Base-by-base conservation (phyloP, 2,797 vertebrate genomes). In the Chiloscyllium punctatum region DNA sequence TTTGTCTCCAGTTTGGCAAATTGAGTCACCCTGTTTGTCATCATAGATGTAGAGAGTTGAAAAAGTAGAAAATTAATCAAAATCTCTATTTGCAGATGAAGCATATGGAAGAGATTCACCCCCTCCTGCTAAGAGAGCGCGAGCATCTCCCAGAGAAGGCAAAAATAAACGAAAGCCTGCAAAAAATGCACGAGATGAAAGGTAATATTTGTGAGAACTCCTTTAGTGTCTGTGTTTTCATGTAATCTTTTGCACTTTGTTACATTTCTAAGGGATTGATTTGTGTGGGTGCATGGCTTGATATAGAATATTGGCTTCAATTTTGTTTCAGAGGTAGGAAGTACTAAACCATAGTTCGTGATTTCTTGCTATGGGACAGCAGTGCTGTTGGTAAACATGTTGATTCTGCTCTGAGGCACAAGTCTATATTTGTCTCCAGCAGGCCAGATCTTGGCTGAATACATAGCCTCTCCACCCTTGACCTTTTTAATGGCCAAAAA, bases 111-210 rank as follows among this genome's bases (percentile, higher is more conserved):
- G 98, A 97, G 98, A 97, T 97, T 97, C 98, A 0, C 98, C 98
- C 92, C 98, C 99, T 97, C 98, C 99, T 3, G 96, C 98, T 96
- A 99, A 99, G 98, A 99, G 99, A 98, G 98, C 99, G 96, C 99
- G 99, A 6, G 97, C 98, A 4, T 98, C 99, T 96, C 98, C 99
- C 57, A 98, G 99, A 96, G 99, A 99, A 97, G 98, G 98, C 95
- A 99, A 99, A 98, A 98, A 98, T 96, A 99, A 99, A 97, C 98
- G 98, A 97, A 97, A 98, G 96, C 98, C 98, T 97, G 98, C 97
- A 96, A 99, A 99, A 98, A 99, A 99, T 97, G 99, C 99, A 37
- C 98, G 99, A 97, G 99, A 99, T 96, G 99, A 99, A 97, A 99
- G 99, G 99, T 99, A 96, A 97, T 90, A 96, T 95, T 33, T 77